phyloP scores from a whole-genome alignment of 1,140 invertebrate genomes.

The Sycophila sp. region DNA sequence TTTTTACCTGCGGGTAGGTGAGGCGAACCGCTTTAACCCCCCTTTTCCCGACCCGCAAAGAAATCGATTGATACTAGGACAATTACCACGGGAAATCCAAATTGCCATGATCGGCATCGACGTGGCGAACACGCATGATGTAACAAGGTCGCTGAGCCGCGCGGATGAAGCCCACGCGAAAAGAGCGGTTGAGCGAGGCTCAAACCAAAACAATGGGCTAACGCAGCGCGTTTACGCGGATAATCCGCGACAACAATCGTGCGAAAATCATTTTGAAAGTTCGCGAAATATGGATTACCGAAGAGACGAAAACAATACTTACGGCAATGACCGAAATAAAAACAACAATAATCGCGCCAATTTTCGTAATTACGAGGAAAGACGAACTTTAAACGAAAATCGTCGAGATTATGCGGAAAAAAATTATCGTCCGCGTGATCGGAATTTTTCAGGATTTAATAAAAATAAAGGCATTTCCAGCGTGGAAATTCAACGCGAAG shows the following conservation, averaged over 20 bases:
- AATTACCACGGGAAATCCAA: neutral
- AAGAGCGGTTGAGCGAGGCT: too few species aligned
- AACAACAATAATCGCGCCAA: too few species aligned
- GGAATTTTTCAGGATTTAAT: neutral
- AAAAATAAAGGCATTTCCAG: too few species aligned
- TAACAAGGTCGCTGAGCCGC: neutral
- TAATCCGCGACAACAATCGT: too few species aligned
- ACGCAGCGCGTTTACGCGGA: too few species aligned
- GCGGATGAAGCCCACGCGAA: neutral
- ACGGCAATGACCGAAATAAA: neutral
- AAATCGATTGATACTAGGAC: neutral
- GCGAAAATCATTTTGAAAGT: too few species aligned
- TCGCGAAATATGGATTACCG: too few species aligned
- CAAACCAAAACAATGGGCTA: too few species aligned
- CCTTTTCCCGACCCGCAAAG: neutral
- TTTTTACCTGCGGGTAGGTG: neutral
- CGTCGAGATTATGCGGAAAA: neutral
- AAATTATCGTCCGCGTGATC: neutral
- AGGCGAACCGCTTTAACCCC: neutral
- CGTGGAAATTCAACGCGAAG: neutral
- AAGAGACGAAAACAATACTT: neutral
- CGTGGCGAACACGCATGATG: neutral
- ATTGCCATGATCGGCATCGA: neutral
- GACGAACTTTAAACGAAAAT: neutral
- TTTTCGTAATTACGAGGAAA: neutral